Evolutionary conservation across 2,797 vertebrate species (phyloP), one percentile per base, ranked within the genome.

Genomic region (Danionella dracula): DNA sequence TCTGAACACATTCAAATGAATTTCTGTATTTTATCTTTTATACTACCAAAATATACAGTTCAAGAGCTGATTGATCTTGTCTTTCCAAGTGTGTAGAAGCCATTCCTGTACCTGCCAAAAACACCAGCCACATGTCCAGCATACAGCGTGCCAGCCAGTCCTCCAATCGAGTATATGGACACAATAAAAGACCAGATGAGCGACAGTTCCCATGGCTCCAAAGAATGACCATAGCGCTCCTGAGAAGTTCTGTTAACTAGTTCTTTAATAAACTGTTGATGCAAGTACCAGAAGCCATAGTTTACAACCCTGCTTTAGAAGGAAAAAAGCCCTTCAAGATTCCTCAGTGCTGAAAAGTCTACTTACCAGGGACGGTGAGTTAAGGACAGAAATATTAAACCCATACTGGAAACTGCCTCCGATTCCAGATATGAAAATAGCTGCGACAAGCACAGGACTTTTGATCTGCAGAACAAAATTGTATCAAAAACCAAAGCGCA

Each of bases 341-440:
- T n/a, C n/a, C n/a, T n/a, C n/a, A n/a, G n/a, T n/a, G n/a, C n/a
- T n/a, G n/a, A n/a, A n/a, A n/a, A n/a, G n/a, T n/a, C n/a, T 55
- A 74, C 92, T 91, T 73, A 93, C 91, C 15, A 3, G 62, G 11
- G 92, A 91, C 1, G 92, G 82, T 0, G 90, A 89, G 16, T 81
- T 92, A 76, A 95, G 81, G 32, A 90, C 91, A 57, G 90, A 89
- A 16, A 92, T 11, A 1, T 82, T 50, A 68, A 88, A 92, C 21
- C 92, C 92, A 73, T 78, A 85, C 2, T 92, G 85, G 71, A 93
- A 92, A 0, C 85, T 87, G 5, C 93, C 90, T 17, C 93, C 90
- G 0, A 93, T 86, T 49, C 92, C 92, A 57, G 85, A 20, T 17
- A 87, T 74, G 53, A 88, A 59, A 59, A 89, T 77, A 54, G 83